Base-by-base conservation (phyloP, 2,113 vertebrate species). In the Panthera uncia region DNA sequence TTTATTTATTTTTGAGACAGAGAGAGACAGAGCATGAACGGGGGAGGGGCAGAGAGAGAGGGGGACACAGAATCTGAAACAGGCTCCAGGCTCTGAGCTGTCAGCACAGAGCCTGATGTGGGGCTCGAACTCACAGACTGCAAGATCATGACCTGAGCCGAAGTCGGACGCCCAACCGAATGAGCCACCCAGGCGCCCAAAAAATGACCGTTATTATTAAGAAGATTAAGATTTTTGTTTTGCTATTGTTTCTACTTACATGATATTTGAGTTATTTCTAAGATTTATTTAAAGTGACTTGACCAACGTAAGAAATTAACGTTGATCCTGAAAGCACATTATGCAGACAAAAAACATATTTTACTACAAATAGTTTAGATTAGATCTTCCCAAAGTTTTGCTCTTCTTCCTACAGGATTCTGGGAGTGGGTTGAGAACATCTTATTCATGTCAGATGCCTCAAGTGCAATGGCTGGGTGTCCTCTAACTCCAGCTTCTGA, bases 341-440 rank as follows among this genome's bases (percentile, higher is more conserved):
- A 6, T 63, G 52, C 14, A 50, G 19, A 78, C 2, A 48, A 25
- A 38, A 25, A 27, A 33, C 4, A 21, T 63, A 45, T 86, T 91
- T 65, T 52, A 65, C 9, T 80, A 52, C 7, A 55, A 1, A 19
- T 65, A 2, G 5, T 66, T 93, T 48, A 36, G 31, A 85, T 48
- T 66, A 74, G 11, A 76, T 48, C 78, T 76, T 73, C 4, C 25
- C 19, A n/a, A 71, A 45, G 4, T 41, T 45, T 45, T 57, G 9
- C 5, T 48, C 31, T 85, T 66, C 12, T 23, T 27, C 14, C 9
- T 79, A 25, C 0, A 29, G 7, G 21, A 63, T 41, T 41, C 14
- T 15, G 8, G 38, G 36, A 18, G 8, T 63, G 16, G 19, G 4
- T 9, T 36, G 12, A 1, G 15, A 1, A 5, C 1, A 9, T 55